These are phyloP conservation scores for Schmidtea mediterranea DNA, from an alignment of 1,140 invertebrate genomes.

Conservation along the genomic window DNA sequence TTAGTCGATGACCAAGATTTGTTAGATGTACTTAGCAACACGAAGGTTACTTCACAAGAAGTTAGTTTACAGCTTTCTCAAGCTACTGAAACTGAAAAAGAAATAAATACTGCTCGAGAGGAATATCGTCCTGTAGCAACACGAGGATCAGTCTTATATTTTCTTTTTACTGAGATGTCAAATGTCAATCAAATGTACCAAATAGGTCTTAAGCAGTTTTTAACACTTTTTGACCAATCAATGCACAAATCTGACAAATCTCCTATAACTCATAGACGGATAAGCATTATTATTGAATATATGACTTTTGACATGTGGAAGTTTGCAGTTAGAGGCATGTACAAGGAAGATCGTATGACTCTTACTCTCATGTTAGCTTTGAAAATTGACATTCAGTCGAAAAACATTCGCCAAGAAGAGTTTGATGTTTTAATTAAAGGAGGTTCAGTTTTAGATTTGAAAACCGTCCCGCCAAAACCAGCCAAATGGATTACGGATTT, in stretches of 20 bases:
- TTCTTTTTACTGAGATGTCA: conserved; percentile 81
- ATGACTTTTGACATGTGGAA: conserved; percentile 67
- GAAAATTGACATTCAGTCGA: conserved; percentile 52
- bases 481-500: conserved; percentile 79
- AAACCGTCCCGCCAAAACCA: conserved; percentile 64
- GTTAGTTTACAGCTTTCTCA: conserved; percentile 68
- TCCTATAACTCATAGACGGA: conserved; percentile 47
- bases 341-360: conserved; percentile 63
- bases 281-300: conserved; percentile 58
- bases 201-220: conserved; percentile 71
- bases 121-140: conserved; percentile 69
- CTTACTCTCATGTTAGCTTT: conserved; percentile 74
- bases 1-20: conserved; percentile 76
- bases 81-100: conserved; percentile 61
- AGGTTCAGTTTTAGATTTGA: conserved; percentile 67
- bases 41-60: conserved; percentile 57
- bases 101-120: conserved; percentile 68
- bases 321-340: conserved; percentile 62
- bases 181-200: conserved; percentile 88
- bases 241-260: conserved; percentile 31
- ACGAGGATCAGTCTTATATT: conserved; percentile 69
- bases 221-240: conserved; percentile 64
- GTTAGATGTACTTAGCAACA: conserved; percentile 55
- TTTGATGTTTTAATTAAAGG: conserved; percentile 84
- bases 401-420: conserved; percentile 52